These are phyloP conservation scores for Eudemis profundana DNA, from an alignment of 2,888 invertebrate genomes.

Conservation along the genomic window DNA sequence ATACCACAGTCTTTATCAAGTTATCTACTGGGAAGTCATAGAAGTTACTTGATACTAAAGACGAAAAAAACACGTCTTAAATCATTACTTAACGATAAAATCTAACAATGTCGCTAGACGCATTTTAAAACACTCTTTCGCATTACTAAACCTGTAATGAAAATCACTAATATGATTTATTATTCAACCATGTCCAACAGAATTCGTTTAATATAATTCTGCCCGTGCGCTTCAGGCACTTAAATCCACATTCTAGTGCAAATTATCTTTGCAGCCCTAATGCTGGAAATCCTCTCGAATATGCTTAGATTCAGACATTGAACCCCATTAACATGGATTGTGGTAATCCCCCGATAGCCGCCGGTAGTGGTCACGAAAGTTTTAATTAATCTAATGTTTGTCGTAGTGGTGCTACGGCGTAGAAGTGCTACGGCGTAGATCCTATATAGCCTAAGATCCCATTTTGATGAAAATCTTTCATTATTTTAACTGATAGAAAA, in stretches of 20 bases:
- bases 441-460: not conserved
- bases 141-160: not conserved
- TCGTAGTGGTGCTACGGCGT: not conserved
- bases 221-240: not conserved
- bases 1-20: too few relatives aligned
- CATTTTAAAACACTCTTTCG: not conserved
- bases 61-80: too few relatives aligned
- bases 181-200: not conserved
- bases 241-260: not conserved
- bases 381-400: constrained; percentile 43
- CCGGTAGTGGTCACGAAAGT: constrained; percentile 37
- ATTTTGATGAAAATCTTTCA: too few relatives aligned
- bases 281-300: constrained; percentile 26
- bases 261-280: constrained; percentile 9
- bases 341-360: constrained; percentile 21
- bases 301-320: constrained; percentile 11
- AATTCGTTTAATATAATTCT: not conserved
- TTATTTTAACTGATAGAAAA: too few relatives aligned
- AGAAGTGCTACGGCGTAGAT: constrained; percentile 4
- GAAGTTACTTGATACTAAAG: too few relatives aligned
- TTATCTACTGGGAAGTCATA: too few relatives aligned
- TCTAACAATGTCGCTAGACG: too few relatives aligned
- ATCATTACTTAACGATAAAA: too few relatives aligned
- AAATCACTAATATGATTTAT: not conserved
- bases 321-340: constrained; percentile 31